A percentile compares a stretch with the other conserved stretches of the same genome.
These are phyloP conservation scores for Eublepharis macularius DNA, from an alignment of 2,113 vertebrate species.

Conservation along the genomic window DNA sequence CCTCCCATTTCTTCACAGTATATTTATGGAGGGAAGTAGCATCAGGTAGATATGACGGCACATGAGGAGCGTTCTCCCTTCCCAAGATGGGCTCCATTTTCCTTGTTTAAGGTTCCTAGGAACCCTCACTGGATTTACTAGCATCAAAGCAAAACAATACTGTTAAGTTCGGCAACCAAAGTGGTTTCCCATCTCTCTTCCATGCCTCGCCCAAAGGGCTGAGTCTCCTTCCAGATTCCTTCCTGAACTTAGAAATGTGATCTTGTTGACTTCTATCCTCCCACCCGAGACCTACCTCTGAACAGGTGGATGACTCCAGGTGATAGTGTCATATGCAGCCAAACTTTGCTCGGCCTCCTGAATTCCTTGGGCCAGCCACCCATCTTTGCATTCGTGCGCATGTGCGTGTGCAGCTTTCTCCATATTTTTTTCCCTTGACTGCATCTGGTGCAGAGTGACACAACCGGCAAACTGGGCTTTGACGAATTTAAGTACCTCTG, in stretches of 20 bases:
- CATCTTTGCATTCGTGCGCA: too few relatives aligned
- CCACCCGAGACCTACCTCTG: too few relatives aligned
- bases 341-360: too few relatives aligned
- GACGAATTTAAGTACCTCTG: conserved; percentile 92
- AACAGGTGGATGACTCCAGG: too few relatives aligned
- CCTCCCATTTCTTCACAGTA: background rate
- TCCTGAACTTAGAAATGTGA: background rate
- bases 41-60: too few relatives aligned
- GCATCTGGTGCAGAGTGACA: conserved; percentile 78
- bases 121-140: background rate
- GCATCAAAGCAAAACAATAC: background rate
- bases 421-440: conserved; percentile 56
- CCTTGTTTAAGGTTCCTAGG: background rate
- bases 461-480: conserved; percentile 89
- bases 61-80: too few relatives aligned
- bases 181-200: background rate
- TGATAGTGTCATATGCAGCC: too few relatives aligned
- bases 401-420: background rate
- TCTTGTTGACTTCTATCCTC: too few relatives aligned
- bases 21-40: background rate
- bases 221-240: background rate
- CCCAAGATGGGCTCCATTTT: background rate
- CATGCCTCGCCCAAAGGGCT: background rate
- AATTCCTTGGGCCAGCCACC: background rate
- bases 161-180: background rate